Conservation (phyloP, 1,140 invertebrate genomes). For the Ostrea denselamellosa region DNA sequence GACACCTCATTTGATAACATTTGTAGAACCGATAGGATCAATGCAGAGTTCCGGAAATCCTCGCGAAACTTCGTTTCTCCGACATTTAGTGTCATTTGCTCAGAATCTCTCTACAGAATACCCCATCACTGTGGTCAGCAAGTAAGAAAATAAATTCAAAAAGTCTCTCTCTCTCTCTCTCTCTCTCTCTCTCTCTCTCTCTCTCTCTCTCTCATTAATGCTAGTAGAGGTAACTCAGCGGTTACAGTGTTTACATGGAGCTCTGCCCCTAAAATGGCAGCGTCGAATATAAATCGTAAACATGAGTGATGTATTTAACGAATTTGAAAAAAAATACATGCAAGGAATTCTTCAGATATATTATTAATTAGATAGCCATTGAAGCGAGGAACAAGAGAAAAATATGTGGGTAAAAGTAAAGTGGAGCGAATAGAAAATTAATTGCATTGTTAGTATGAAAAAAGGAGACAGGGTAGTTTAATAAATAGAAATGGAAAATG, state of each 20-base stretch:
- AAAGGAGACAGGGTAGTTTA: too few relatives aligned
- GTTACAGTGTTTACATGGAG: too few relatives aligned
- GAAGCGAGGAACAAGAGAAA: not conserved
- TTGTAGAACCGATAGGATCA: not conserved
- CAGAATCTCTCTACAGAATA: not conserved
- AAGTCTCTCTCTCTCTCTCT: too few relatives aligned
- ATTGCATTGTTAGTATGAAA: too few relatives aligned
- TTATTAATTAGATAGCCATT: not conserved
- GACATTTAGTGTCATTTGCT: not conserved
- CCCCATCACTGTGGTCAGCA: conserved; percentile 8
- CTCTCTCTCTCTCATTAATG: too few relatives aligned
- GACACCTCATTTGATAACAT: not conserved
- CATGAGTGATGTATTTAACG: not conserved
- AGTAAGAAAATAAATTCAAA: not conserved
- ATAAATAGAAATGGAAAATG: too few relatives aligned
- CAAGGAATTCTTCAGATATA: too few relatives aligned
- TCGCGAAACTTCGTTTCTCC: not conserved
- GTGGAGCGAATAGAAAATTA: too few relatives aligned
- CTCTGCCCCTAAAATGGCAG: not conserved
- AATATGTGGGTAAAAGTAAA: too few relatives aligned
- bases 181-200: not conserved
- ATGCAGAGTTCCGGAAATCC: not conserved
- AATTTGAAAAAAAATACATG: too few relatives aligned
- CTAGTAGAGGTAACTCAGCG: too few relatives aligned
- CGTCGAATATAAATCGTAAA: not conserved